A percentile compares a stretch with the other conserved stretches of the same genome.
Evolutionary conservation across 1,140 invertebrate genomes (phyloP).

Genomic region (Physella acuta): DNA sequence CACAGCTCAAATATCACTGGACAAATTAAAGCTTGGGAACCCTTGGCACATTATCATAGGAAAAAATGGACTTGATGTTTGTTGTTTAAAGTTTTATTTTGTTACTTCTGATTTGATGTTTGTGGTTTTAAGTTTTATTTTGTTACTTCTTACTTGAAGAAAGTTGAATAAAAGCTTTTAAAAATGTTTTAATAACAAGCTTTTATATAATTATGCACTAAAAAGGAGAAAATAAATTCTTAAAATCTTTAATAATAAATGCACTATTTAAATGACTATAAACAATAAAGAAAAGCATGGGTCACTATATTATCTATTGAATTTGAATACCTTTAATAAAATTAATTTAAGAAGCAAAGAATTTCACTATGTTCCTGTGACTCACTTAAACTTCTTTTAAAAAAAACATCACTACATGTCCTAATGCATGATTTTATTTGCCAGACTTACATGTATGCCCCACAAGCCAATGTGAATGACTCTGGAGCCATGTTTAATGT

Average conservation of each 20-base stretch:
- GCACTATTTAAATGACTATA: no score
- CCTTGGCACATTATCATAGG: constrained; percentile 40
- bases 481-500: constrained; percentile 42
- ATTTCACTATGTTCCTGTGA: no score
- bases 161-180: neutral
- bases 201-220: no score
- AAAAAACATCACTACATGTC: neutral
- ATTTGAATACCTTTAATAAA: no score
- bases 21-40: constrained; percentile 40
- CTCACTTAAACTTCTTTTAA: no score
- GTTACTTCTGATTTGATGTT: neutral
- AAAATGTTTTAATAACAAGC: no score
- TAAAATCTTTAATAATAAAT: no score
- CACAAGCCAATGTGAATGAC: constrained; percentile 32
- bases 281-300: no score
- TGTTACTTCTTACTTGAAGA: neutral
- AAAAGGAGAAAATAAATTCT: no score
- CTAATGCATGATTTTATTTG: neutral
- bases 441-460: constrained; percentile 39
- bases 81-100: neutral
- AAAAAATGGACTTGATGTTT: constrained; percentile 29
- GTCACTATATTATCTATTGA: neutral
- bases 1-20: constrained; percentile 34
- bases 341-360: no score
- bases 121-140: neutral